phyloP scores from a whole-genome alignment of 2,113 vertebrate species.

The Polyodon spathula region DNA sequence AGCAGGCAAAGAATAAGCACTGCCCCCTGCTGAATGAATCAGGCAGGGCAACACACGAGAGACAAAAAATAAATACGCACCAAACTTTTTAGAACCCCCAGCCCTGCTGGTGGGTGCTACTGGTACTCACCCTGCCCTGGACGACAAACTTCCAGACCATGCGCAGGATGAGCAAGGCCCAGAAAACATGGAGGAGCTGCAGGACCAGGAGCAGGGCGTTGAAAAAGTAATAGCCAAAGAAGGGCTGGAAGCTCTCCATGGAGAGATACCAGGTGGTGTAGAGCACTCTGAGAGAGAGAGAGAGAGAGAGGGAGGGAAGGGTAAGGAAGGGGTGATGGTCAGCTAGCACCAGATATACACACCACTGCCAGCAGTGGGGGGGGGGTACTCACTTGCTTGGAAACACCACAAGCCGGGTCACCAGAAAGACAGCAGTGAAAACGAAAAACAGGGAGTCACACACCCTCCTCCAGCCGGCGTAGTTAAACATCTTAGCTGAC shows the following conservation, averaged over 20 bases:
- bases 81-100: background rate
- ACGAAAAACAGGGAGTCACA: constrained; percentile 69
- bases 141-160: constrained; percentile 74
- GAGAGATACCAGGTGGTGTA: constrained; percentile 65
- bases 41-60: too few species aligned
- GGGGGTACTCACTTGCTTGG: constrained; percentile 62
- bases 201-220: constrained; percentile 67
- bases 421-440: constrained; percentile 69
- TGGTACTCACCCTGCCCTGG: constrained; percentile 66
- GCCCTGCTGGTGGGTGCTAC: background rate
- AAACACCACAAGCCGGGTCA: constrained; percentile 67
- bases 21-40: too few species aligned
- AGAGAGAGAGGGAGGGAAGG: constrained; percentile 5
- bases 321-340: background rate
- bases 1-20: too few species aligned
- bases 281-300: constrained; percentile 52
- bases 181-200: constrained; percentile 80
- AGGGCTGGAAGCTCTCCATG: constrained; percentile 56
- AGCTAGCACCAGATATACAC: too few species aligned
- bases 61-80: too few species aligned
- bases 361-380: background rate
- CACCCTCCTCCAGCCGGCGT: constrained; percentile 63
- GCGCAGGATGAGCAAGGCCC: constrained; percentile 80
- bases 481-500: constrained; percentile 80
- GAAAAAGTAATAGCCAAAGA: constrained; percentile 82